phyloP scores from a whole-genome alignment of 1,140 invertebrate genomes.

The Lutraria rhynchaena region DNA sequence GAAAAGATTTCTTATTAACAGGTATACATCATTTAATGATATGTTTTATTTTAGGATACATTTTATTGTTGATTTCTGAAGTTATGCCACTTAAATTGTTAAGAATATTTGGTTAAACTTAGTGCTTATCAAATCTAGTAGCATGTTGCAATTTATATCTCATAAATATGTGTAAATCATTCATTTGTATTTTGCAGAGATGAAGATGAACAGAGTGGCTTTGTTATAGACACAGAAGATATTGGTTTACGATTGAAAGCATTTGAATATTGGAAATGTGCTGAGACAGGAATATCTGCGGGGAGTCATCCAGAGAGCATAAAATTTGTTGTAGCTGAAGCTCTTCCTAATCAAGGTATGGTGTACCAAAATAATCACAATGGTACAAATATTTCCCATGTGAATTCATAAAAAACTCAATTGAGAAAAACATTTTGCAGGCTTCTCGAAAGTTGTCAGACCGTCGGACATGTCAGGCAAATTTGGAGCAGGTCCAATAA shows the following conservation, averaged over 20 bases:
- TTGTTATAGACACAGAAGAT: conserved; percentile 80
- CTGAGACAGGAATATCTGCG: conserved; percentile 81
- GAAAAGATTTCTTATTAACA: conserved; percentile 83
- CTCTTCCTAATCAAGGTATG: conserved; percentile 81
- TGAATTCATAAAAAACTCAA: no score
- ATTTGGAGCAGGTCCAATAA: no score
- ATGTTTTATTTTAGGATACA: background rate
- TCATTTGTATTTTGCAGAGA: conserved; percentile 67
- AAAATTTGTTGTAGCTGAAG: conserved; percentile 84
- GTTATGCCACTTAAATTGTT: background rate
- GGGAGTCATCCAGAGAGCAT: conserved; percentile 64
- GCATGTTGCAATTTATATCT: no score
- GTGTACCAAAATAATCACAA: background rate
- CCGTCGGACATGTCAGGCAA: no score
- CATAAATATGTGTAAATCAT: no score
- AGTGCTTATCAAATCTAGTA: no score
- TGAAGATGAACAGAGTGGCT: conserved; percentile 80
- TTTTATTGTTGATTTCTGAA: background rate
- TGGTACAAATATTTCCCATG: background rate
- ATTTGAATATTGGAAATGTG: conserved; percentile 84
- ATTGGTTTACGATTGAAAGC: conserved; percentile 82
- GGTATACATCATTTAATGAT: conserved; percentile 72
- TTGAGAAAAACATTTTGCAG: no score
- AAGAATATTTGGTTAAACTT: conserved; percentile 7
- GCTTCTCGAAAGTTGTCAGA: no score